phyloP scores from a whole-genome alignment of 2,888 invertebrate species.

The Idaea straminata region DNA sequence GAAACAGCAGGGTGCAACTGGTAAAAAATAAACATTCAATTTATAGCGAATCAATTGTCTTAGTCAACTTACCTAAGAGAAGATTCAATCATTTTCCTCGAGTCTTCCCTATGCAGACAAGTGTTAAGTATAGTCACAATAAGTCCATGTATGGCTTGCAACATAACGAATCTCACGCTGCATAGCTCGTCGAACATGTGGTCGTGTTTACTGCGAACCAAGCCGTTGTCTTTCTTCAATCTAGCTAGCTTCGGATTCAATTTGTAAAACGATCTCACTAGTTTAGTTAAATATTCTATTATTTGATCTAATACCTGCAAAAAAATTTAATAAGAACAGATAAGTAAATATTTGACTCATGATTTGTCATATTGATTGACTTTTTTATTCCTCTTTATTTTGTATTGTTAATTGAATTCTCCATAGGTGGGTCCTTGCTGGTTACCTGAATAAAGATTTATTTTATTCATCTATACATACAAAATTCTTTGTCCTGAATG shows the following conservation, averaged over 20 bases:
- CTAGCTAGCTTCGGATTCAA: conserved; percentile 73
- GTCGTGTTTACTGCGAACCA: conserved; percentile 70
- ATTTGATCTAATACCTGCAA: conserved; percentile 81
- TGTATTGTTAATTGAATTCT: no score
- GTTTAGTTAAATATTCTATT: conserved; percentile 72
- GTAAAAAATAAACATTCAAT: no score
- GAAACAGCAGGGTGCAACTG: no score
- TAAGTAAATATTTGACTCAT: no score
- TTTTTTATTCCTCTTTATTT: no score
- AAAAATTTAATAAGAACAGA: no score
- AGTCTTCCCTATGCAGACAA: conserved; percentile 79
- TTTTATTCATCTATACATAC: no score
- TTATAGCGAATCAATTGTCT: no score
- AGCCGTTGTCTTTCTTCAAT: conserved; percentile 63
- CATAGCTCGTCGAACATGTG: conserved; percentile 77
- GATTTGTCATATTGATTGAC: no score
- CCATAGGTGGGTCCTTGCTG: no score
- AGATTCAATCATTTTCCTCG: conserved; percentile 78
- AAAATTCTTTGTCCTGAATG: no score
- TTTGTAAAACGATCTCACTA: conserved; percentile 76
- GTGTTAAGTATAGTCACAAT: conserved; percentile 74
- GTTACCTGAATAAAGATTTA: no score
- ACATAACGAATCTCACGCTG: conserved; percentile 76
- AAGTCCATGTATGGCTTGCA: conserved; percentile 77
- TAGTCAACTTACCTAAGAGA: conserved; percentile 73